Conservation (phyloP, 2,888 invertebrate species). For the Conistra vaccinii region DNA sequence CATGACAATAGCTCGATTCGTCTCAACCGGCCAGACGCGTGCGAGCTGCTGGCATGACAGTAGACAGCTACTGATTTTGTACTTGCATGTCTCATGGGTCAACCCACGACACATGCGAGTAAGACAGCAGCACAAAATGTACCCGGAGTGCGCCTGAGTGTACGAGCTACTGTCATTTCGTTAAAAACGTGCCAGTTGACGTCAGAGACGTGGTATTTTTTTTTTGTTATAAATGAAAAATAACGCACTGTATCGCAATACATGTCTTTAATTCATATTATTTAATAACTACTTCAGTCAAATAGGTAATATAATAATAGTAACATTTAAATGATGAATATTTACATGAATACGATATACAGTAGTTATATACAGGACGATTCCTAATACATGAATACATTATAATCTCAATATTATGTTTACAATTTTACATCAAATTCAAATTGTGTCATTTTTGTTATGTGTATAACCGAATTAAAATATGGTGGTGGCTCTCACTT, state of each 20-base stretch:
- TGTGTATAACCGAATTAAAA: neutral
- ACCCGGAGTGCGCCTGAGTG: too few relatives aligned
- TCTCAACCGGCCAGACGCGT: too few relatives aligned
- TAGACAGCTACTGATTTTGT: too few relatives aligned
- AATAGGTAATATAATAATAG: slow-evolving; percentile 57
- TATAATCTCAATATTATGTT: slow-evolving; percentile 30
- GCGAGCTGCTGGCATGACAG: too few relatives aligned
- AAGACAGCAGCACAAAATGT: too few relatives aligned
- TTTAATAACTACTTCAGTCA: slow-evolving; percentile 63
- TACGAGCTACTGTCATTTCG: too few relatives aligned
- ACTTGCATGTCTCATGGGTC: too few relatives aligned
- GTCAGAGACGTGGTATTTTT: too few relatives aligned
- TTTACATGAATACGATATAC: slow-evolving; percentile 54
- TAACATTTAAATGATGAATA: slow-evolving; percentile 54
- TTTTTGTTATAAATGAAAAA: slow-evolving; percentile 14
- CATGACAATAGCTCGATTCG: too few relatives aligned
- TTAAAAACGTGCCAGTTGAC: too few relatives aligned
- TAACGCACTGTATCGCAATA: slow-evolving; percentile 41
- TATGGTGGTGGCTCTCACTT: neutral
- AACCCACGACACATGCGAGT: too few relatives aligned
- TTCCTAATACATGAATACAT: slow-evolving; percentile 30
- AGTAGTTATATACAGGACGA: slow-evolving; percentile 45
- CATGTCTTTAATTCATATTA: slow-evolving; percentile 61
- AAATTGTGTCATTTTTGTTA: slow-evolving; percentile 28
- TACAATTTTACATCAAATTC: slow-evolving; percentile 42